Percentiles rank a stretch among this genome's conserved stretches.
These are phyloP conservation scores for Pelodytes ibericus DNA, from an alignment of 2,797 vertebrate species.

Conservation along the genomic window DNA sequence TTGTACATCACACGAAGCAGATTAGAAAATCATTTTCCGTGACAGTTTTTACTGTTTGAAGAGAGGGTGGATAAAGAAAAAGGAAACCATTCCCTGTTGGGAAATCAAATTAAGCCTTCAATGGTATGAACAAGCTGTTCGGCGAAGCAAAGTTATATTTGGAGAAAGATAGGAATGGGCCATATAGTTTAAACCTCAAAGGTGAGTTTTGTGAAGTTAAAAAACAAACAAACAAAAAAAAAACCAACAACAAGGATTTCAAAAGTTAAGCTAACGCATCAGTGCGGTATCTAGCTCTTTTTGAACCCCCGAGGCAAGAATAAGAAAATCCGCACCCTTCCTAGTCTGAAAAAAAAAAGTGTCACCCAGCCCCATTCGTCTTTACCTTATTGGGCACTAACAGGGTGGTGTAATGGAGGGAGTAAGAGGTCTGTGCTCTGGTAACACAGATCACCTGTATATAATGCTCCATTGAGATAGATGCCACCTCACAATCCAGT, in stretches of 20 bases:
- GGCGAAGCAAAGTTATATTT: slow-evolving; percentile 12
- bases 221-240: too few species aligned
- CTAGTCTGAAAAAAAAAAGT: too few species aligned
- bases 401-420: too few species aligned
- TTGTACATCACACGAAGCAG: fast-evolving
- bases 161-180: slow-evolving; percentile 8
- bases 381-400: too few species aligned
- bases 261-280: not conserved
- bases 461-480: too few species aligned
- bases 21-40: not conserved
- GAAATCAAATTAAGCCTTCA: slow-evolving; percentile 28
- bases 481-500: too few species aligned
- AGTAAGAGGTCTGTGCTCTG: too few species aligned
- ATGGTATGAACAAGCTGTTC: slow-evolving; percentile 24
- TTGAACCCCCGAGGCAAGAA: too few species aligned
- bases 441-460: too few species aligned
- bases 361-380: too few species aligned
- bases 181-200: slow-evolving; percentile 58
- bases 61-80: fast-evolving
- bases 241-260: too few species aligned
- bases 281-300: not conserved
- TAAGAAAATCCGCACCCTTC: too few species aligned
- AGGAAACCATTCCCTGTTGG: not conserved
- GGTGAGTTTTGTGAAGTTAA: slow-evolving; percentile 16
- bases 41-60: not conserved